These are phyloP conservation scores for Leptatherina wallacei DNA, from an alignment of 2,797 vertebrate genomes.

Conservation along the genomic window DNA sequence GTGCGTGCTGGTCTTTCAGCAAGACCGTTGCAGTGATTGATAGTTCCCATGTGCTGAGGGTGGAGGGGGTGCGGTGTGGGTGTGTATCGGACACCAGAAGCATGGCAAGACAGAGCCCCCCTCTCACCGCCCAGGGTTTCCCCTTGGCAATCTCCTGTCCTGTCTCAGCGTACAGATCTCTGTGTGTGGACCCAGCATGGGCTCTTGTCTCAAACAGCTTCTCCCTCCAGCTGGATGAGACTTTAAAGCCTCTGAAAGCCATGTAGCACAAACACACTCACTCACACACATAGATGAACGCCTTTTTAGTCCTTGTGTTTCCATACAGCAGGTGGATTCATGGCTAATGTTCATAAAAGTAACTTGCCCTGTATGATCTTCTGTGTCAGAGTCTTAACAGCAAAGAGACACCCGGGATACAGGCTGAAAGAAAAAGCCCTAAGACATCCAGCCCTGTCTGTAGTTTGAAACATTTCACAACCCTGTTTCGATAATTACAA, in stretches of 20 bases:
- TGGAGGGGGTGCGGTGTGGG: constrained; percentile 22
- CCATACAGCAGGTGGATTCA: constrained; percentile 29
- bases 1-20: constrained; percentile 64
- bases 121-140: constrained; percentile 16
- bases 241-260: constrained; percentile 28
- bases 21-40: constrained; percentile 69
- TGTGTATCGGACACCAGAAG: constrained; percentile 29
- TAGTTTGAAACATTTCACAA: neutral
- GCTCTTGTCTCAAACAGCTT: constrained; percentile 39
- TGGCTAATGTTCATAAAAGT: constrained; percentile 4
- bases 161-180: constrained; percentile 39
- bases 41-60: constrained; percentile 42
- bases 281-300: constrained; percentile 10
- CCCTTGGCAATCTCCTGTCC: constrained; percentile 49
- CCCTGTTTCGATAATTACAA: neutral
- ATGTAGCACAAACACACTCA: constrained; percentile 11
- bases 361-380: neutral
- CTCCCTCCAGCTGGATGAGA: constrained; percentile 14
- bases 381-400: neutral
- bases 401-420: neutral
- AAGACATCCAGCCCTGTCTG: neutral
- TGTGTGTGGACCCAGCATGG: constrained; percentile 30
- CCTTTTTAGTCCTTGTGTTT: constrained; percentile 22
- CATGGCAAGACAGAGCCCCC: constrained; percentile 29
- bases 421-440: neutral